Evolutionary conservation across 2,888 invertebrate species (phyloP), one percentile per base, ranked within the genome.

Genomic region (Andrena camellia): DNA sequence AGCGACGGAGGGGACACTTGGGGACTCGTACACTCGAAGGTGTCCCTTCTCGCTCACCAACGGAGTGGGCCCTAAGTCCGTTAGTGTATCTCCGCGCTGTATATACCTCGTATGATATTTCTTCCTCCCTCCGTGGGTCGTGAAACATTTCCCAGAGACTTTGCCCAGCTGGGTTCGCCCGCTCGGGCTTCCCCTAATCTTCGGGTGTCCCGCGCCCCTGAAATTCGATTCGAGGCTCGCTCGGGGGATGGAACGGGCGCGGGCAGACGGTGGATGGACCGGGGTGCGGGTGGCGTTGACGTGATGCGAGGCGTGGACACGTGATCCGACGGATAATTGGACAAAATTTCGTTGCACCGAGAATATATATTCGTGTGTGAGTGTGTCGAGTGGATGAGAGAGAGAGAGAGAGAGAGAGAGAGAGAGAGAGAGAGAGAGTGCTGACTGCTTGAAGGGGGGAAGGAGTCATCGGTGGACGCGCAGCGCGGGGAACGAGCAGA

Each of bases 321-420:
- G 83, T 79, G 88, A 82, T 80, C 76, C 83, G 77, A 72, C 71
- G 60, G 59, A 79, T 82, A 69, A 84, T 84, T 78, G 84, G 71
- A 84, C 72, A 67, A 81, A 84, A 79, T 75, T 85, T 82, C 73
- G 76, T 85, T 82, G 68, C 78, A 66, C 52, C 62, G 63, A 57
- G 70, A 60, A 62, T 50, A 75, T 33, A 59, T 66, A 35, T 42
- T 50, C 50, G 77, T 70, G 31, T 26, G 62, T 31, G 48, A 23
- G 66, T 35, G 29, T 73, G 59, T 26, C 20, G 48, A 29, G 69
- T 35, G 29, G 69, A 42, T 31, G 64, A 3, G 60, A 60, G 33
- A 54, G 62, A 29, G 6, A 62, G 63, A 50, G 4, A n/a, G 64
- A 57, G 33, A 52, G 67, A n/a, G 6, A 62, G 63, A 50, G 4